These are phyloP conservation scores for Luperina testacea DNA, from an alignment of 2,888 invertebrate genomes.

Conservation along the genomic window DNA sequence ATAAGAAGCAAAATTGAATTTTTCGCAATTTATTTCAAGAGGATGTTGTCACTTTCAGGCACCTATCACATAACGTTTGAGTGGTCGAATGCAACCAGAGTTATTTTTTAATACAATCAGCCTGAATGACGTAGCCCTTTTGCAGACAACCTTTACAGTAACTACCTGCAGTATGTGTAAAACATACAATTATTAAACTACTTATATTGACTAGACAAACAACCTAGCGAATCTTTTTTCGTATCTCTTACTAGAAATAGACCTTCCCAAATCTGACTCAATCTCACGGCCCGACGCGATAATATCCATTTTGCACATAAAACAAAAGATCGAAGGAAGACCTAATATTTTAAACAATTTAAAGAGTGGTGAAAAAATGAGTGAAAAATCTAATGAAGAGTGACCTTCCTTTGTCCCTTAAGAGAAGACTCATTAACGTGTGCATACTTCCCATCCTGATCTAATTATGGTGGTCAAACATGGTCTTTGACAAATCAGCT, in stretches of 20 bases:
- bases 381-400: too few species aligned
- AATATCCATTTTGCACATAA: neutral
- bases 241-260: neutral
- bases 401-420: too few species aligned
- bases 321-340: neutral
- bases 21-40: neutral
- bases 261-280: neutral
- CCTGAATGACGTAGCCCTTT: neutral
- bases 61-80: neutral
- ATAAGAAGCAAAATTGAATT: neutral
- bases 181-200: slow-evolving; percentile 1
- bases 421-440: too few species aligned
- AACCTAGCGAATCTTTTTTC: neutral
- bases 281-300: neutral
- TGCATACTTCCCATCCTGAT: too few species aligned
- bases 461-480: too few species aligned
- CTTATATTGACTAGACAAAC: neutral
- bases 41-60: neutral
- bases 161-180: neutral
- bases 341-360: neutral
- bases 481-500: too few species aligned
- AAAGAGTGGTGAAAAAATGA: too few species aligned
- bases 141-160: neutral
- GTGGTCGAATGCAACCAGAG: neutral
- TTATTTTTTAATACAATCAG: neutral